Evolutionary conservation across 2,888 invertebrate species (phyloP).

Genomic region (Caenorhabditis drosophilae): DNA sequence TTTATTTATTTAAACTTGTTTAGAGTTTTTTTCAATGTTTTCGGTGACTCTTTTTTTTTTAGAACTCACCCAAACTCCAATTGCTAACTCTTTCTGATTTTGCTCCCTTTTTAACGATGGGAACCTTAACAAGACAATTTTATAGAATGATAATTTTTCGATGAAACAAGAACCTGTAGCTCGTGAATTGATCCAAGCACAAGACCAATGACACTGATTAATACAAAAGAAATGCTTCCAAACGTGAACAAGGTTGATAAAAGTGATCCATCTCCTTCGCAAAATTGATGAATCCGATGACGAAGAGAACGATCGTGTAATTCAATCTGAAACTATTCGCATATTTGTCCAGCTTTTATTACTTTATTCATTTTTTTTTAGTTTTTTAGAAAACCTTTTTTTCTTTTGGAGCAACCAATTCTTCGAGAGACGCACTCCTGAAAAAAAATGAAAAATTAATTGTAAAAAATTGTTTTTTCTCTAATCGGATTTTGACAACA

Average conservation of each 20-base stretch:
- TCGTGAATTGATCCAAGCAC: constrained; percentile 65
- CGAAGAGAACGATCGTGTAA: constrained; percentile 49
- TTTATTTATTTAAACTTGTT: too few species aligned
- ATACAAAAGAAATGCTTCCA: constrained; percentile 61
- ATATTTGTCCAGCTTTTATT: too few species aligned
- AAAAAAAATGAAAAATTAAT: constrained; percentile 22
- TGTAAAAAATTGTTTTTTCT: constrained; percentile 21
- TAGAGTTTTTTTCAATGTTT: too few species aligned
- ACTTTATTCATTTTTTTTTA: too few species aligned
- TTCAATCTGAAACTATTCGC: constrained; percentile 24
- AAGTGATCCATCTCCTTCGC: constrained; percentile 60
- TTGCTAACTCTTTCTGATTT: constrained; percentile 36
- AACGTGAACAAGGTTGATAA: constrained; percentile 60
- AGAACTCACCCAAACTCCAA: constrained; percentile 28
- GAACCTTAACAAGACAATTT: constrained; percentile 33
- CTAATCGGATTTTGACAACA: constrained; percentile 4
- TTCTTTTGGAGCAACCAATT: constrained; percentile 50
- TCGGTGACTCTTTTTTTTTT: too few species aligned
- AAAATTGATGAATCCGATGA: constrained; percentile 55
- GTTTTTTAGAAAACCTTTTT: constrained; percentile 35
- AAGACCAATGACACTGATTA: constrained; percentile 63
- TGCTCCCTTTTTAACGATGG: constrained; percentile 48
- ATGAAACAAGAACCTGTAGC: constrained; percentile 47
- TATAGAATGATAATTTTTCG: neutral
- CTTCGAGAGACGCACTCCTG: constrained; percentile 61